Base-by-base conservation (phyloP, 2,888 invertebrate species). In the Macaria notata region DNA sequence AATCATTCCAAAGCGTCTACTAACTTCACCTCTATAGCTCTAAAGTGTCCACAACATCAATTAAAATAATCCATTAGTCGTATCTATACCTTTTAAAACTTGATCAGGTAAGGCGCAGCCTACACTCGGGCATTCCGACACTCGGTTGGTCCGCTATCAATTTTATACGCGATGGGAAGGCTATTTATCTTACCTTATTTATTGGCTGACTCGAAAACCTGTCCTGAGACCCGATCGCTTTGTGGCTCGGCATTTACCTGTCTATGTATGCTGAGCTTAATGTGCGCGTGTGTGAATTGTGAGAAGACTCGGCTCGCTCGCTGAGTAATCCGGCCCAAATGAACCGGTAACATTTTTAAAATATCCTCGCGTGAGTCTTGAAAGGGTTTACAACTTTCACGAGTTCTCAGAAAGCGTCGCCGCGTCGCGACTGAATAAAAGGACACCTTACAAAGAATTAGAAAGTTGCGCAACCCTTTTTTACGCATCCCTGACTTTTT, bases 401-500 rank as follows among this genome's bases (percentile, higher is more conserved):
- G 72, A 77, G 73, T 89, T 88, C 90, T 72, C 56, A 83, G 86
- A 88, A 88, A 75, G 68, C 56, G 61, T 74, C 72, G 76, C 72
- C 69, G 72, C 70, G 65, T 64, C 65, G 69, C 65, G 69, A 74
- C 65, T 63, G 60, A 74, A 75, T 74, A 82, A 83, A 59, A 81
- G 70, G 76, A 79, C 81, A 87, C 84, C 86, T 88, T 79, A 88
- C 88, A 89, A 90, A 80, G 87, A 77, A 84, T 87, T 89, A 86
- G 91, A 91, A 91, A 91, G 91, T 91, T 91, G 84, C 81, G 86
- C 88, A 91, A 91, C 90, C 89, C 89, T 90, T 86, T 63, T 82
- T 83, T 85, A 82, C 83, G 79, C 78, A 75, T 81, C 81, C 76
- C 77, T 75, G 77, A 73, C 64, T 79, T 83, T 83, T 86, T 87